Evolutionary conservation across 2,113 vertebrate species (phyloP).

Genomic region (Erinaceus europaeus): DNA sequence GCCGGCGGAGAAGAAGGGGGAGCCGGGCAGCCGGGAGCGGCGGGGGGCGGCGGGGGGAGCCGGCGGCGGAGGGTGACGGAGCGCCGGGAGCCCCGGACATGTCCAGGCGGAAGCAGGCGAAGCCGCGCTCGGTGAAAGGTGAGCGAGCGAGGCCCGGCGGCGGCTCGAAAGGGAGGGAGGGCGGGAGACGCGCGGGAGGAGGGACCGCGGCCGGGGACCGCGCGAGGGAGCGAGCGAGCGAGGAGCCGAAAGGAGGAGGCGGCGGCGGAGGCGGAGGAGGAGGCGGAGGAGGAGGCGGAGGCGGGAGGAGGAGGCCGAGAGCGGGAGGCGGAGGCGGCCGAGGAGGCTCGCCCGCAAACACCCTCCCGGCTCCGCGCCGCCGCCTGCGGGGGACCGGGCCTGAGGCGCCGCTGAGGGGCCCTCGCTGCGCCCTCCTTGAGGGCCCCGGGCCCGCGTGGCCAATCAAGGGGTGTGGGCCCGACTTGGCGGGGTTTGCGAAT

Average conservation of each 20-base stretch:
- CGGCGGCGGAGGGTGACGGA: conserved; percentile 67
- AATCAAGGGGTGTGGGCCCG: conserved; percentile 83
- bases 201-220: conserved; percentile 35
- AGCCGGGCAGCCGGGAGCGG: conserved; percentile 71
- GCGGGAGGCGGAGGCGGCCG: conserved; percentile 43
- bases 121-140: conserved; percentile 98
- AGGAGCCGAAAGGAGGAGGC: conserved; percentile 48
- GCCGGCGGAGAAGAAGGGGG: conserved; percentile 76
- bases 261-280: conserved; percentile 58
- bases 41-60: conserved; percentile 70
- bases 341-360: neutral
- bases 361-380: neutral
- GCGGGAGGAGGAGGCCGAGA: conserved; percentile 46
- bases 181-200: conserved; percentile 54
- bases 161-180: conserved; percentile 35
- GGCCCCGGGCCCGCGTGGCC: conserved; percentile 77
- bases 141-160: conserved; percentile 77
- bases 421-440: conserved; percentile 30
- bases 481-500: conserved; percentile 85
- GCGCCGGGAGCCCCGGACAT: conserved; percentile 85
- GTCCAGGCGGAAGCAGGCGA: conserved; percentile 98
- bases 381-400: neutral
- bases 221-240: conserved; percentile 41
- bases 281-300: conserved; percentile 44
- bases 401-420: conserved; percentile 45